phyloP scores from a whole-genome alignment of 2,888 invertebrate genomes.

The Holacanthella duospinosa region DNA sequence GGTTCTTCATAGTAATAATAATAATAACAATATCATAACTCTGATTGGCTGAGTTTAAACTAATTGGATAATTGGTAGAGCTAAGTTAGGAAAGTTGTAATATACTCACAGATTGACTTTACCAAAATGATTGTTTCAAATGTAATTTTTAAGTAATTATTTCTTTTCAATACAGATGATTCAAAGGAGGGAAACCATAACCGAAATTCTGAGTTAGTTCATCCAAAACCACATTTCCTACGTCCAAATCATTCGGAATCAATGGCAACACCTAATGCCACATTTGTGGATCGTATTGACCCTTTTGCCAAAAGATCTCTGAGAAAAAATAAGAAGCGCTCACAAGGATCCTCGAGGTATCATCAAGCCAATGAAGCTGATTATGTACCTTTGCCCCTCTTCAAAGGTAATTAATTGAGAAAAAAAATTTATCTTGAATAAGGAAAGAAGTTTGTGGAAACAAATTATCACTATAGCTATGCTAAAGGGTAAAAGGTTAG shows the following conservation, averaged over 20 bases:
- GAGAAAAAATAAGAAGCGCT: constrained; percentile 96
- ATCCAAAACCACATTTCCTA: background rate
- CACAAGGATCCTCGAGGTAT: constrained; percentile 97
- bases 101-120: too few relatives aligned
- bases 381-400: constrained; percentile 84
- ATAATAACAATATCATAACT: too few relatives aligned
- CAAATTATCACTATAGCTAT: too few relatives aligned
- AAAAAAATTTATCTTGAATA: too few relatives aligned
- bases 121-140: too few relatives aligned
- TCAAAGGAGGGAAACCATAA: background rate
- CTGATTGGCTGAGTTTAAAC: too few relatives aligned
- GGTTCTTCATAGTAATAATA: too few relatives aligned
- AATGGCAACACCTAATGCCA: constrained; percentile 42
- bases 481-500: too few relatives aligned
- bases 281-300: constrained; percentile 98
- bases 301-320: constrained; percentile 96
- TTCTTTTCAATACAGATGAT: background rate
- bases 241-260: background rate
- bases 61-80: too few relatives aligned
- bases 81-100: too few relatives aligned
- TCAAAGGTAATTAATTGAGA: constrained; percentile 95
- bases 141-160: too few relatives aligned
- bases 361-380: constrained; percentile 97
- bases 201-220: background rate
- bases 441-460: too few relatives aligned